Percentiles rank a stretch among this genome's conserved stretches.
Conservation (phyloP, 1,140 invertebrate species). For the Drepana arcuata region DNA sequence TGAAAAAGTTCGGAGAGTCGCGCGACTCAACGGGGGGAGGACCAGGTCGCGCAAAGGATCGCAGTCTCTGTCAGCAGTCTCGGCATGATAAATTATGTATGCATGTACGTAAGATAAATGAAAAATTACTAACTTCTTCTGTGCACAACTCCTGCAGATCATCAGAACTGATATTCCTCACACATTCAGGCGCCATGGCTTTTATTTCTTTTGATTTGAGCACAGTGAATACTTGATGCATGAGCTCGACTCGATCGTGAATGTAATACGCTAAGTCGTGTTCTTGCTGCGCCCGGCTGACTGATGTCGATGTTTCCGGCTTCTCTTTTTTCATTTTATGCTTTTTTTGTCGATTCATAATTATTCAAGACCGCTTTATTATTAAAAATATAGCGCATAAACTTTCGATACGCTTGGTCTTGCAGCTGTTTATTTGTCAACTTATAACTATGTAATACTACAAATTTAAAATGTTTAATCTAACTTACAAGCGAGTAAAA, state of each 20-base stretch:
- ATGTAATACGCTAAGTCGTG: slow-evolving; percentile 74
- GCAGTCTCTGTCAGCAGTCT: too few species aligned
- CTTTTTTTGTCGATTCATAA: slow-evolving; percentile 37
- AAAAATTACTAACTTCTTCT: slow-evolving; percentile 73
- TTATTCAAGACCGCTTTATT: slow-evolving; percentile 1
- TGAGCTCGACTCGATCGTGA: slow-evolving; percentile 75
- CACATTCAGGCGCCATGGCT: slow-evolving; percentile 74
- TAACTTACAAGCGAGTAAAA: too few species aligned
- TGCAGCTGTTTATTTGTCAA: not conserved
- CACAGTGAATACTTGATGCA: slow-evolving; percentile 76
- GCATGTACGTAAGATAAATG: too few species aligned
- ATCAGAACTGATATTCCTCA: slow-evolving; percentile 71
- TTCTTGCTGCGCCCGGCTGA: slow-evolving; percentile 22
- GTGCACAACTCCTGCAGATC: slow-evolving; percentile 76
- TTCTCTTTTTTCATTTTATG: slow-evolving; percentile 41
- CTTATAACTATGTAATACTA: not conserved
- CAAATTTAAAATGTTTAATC: not conserved
- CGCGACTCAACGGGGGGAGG: too few species aligned
- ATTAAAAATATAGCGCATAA: not conserved
- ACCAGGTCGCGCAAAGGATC: too few species aligned
- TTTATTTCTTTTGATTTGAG: slow-evolving; percentile 76
- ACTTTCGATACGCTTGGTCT: not conserved
- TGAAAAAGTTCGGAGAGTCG: too few species aligned
- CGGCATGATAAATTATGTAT: too few species aligned
- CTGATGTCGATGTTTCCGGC: slow-evolving; percentile 29